These are phyloP conservation scores for Trididemnum nubilum DNA, from an alignment of 23 tunicate genomes.

Conservation along the genomic window DNA sequence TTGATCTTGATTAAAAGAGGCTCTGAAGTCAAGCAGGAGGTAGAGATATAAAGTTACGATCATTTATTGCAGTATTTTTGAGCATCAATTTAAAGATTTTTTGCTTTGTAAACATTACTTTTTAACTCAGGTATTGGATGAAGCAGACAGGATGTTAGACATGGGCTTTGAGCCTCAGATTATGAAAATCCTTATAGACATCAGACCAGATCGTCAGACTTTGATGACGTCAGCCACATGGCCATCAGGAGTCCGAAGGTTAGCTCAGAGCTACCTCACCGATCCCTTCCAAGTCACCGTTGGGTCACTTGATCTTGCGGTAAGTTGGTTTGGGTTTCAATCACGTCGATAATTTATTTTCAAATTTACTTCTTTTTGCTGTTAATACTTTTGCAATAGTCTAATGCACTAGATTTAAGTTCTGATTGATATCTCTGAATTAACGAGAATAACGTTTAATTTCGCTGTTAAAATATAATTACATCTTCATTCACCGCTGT, in stretches of 20 bases:
- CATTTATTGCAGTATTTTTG: background rate
- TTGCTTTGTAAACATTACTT: background rate
- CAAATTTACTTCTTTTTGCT: too few species aligned
- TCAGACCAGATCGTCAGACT: conserved; percentile 92
- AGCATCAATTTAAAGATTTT: background rate
- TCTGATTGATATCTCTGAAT: too few species aligned
- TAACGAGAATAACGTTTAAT: too few species aligned
- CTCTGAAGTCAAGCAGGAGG: too few species aligned
- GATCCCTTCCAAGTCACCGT: conserved; percentile 86
- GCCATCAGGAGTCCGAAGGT: conserved; percentile 82
- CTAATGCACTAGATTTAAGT: too few species aligned
- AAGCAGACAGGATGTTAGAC: conserved; percentile 99
- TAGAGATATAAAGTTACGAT: too few species aligned
- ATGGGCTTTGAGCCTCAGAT: conserved; percentile 98
- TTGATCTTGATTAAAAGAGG: too few species aligned
- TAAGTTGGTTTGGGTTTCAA: too few species aligned
- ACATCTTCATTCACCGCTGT: too few species aligned
- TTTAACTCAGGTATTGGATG: conserved; percentile 73
- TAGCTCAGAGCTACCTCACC: conserved; percentile 65
- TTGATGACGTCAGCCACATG: conserved; percentile 99
- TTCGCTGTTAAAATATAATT: too few species aligned
- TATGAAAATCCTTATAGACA: conserved; percentile 80
- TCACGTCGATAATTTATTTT: too few species aligned
- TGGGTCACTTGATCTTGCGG: conserved; percentile 90
- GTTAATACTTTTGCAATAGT: too few species aligned